These are phyloP conservation scores for Cynoglossus semilaevis DNA, from an alignment of 2,113 vertebrate genomes.

Conservation along the genomic window DNA sequence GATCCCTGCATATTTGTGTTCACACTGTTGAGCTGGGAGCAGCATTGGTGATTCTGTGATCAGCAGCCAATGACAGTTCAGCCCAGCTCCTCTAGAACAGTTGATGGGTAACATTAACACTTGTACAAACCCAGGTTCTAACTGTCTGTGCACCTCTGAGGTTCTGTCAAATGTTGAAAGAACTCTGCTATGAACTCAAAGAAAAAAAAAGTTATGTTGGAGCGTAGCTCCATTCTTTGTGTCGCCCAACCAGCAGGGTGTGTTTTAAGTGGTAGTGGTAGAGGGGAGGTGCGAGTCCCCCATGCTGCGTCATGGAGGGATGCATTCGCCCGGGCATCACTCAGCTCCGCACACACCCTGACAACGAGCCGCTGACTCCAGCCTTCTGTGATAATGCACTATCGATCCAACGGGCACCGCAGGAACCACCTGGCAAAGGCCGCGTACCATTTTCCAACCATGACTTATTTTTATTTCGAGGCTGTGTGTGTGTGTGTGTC, in stretches of 20 bases:
- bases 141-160: slow-evolving; percentile 54
- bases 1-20: slow-evolving; percentile 48
- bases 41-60: slow-evolving; percentile 69
- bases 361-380: slow-evolving; percentile 21
- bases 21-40: slow-evolving; percentile 36
- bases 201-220: slow-evolving; percentile 1
- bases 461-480: slow-evolving; percentile 35
- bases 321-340: slow-evolving; percentile 35
- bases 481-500: slow-evolving; percentile 26
- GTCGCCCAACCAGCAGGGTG: slow-evolving; percentile 9
- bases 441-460: slow-evolving; percentile 11
- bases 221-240: slow-evolving; percentile 8
- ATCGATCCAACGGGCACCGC: slow-evolving; percentile 62
- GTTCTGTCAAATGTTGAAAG: slow-evolving; percentile 62
- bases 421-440: slow-evolving; percentile 49
- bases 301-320: slow-evolving; percentile 10
- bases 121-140: too few relatives aligned
- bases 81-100: slow-evolving; percentile 5
- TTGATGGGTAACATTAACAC: too few relatives aligned
- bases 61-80: slow-evolving; percentile 62
- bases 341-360: slow-evolving; percentile 29
- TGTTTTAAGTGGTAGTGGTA: slow-evolving; percentile 4
- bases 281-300: slow-evolving; percentile 17
- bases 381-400: slow-evolving; percentile 67
- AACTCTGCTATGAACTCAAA: slow-evolving; percentile 45